Evolutionary conservation across 2,797 vertebrate species (phyloP).

Genomic region (Microctenopoma lineatum): DNA sequence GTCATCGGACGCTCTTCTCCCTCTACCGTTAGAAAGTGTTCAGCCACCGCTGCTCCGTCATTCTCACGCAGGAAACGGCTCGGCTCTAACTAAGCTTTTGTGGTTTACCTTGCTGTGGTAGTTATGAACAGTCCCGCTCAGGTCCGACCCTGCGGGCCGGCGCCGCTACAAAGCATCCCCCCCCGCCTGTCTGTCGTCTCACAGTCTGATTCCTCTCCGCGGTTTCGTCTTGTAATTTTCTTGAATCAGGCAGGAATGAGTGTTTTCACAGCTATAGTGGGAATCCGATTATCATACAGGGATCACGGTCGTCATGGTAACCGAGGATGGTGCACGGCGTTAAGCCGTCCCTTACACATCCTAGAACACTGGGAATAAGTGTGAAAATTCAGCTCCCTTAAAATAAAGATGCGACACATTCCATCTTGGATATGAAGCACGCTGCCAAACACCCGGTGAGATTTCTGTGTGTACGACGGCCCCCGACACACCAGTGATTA

Average conservation of each 20-base stretch:
- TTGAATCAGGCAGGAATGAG: conserved; percentile 64
- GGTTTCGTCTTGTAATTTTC: conserved; percentile 65
- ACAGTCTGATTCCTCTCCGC: conserved; percentile 39
- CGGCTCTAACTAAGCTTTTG: conserved; percentile 8
- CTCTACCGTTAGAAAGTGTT: conserved; percentile 28
- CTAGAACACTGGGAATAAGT: conserved; percentile 77
- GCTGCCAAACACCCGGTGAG: background rate
- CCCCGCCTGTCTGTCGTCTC: conserved; percentile 29
- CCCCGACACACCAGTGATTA: background rate
- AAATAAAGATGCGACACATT: conserved; percentile 72
- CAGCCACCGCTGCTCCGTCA: conserved; percentile 18
- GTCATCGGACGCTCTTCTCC: conserved; percentile 3
- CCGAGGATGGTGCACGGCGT: conserved; percentile 74
- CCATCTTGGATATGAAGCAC: conserved; percentile 9
- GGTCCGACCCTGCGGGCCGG: conserved; percentile 40
- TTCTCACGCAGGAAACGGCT: conserved; percentile 15
- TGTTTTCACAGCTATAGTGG: conserved; percentile 78
- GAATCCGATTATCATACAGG: conserved; percentile 82
- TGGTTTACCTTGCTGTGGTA: conserved; percentile 10
- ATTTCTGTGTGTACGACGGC: background rate
- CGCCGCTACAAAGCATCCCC: conserved; percentile 38
- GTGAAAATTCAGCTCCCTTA: conserved; percentile 73
- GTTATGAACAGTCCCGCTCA: conserved; percentile 46
- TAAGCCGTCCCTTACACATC: conserved; percentile 77
- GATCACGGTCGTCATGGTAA: conserved; percentile 85